These are phyloP conservation scores for Leucania comma DNA, from an alignment of 2,888 invertebrate genomes.

Conservation along the genomic window DNA sequence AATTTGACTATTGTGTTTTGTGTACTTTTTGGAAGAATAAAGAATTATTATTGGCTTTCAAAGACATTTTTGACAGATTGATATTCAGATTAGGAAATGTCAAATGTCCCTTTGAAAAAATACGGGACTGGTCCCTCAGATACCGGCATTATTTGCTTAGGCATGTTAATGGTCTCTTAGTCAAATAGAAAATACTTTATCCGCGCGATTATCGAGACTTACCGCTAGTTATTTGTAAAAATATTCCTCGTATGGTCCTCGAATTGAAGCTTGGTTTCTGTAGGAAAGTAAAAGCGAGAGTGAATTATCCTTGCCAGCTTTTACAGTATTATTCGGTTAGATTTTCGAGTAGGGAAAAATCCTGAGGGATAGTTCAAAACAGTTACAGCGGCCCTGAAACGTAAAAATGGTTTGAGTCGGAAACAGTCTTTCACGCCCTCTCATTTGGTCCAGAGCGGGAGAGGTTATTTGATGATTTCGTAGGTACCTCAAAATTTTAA, in stretches of 20 bases:
- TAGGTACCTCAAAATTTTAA: not conserved
- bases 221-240: constrained; percentile 4
- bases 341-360: no score
- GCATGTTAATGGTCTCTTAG: not conserved
- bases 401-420: no score
- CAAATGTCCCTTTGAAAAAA: not conserved
- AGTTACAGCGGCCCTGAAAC: no score
- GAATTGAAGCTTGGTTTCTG: not conserved
- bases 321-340: not conserved
- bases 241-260: not conserved
- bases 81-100: not conserved
- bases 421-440: no score
- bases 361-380: no score
- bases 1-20: no score
- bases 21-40: no score
- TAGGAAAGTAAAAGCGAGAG: not conserved
- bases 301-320: not conserved
- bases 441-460: no score
- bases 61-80: not conserved
- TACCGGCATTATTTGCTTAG: not conserved
- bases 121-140: not conserved
- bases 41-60: no score
- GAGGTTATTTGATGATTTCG: no score
- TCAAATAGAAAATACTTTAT: constrained; percentile 10
- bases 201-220: not conserved